Evolutionary conservation across 2,888 invertebrate genomes (phyloP).

Genomic region (Hypomecis punctinalis): DNA sequence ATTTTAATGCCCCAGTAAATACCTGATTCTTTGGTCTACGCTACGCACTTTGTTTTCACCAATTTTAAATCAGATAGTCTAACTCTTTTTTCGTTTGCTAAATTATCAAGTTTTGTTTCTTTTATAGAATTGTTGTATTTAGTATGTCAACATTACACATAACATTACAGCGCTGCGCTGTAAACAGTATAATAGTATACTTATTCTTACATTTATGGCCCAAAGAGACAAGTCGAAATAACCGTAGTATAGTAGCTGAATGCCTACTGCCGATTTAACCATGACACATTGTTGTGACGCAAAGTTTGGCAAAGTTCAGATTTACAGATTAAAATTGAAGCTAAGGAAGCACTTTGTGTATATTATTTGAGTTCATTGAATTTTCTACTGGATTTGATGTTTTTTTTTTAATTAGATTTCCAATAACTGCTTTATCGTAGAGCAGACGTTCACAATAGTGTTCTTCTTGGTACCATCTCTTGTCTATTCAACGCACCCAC

Average conservation of each 20-base stretch:
- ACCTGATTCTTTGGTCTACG: not conserved
- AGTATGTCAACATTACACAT: too few species aligned
- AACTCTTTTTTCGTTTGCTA: too few species aligned
- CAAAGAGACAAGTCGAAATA: too few species aligned
- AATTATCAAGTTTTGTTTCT: too few species aligned
- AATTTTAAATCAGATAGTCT: not conserved
- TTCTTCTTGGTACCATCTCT: slow-evolving; percentile 6
- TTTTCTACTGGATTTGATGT: not conserved
- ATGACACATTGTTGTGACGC: too few species aligned
- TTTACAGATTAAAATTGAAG: not conserved
- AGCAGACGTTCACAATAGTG: not conserved
- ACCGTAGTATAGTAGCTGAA: too few species aligned
- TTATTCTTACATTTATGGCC: too few species aligned
- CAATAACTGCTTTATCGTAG: slow-evolving; percentile 1
- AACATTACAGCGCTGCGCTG: too few species aligned
- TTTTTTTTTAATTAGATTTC: not conserved
- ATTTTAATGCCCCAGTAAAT: slow-evolving; percentile 9
- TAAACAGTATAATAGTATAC: too few species aligned
- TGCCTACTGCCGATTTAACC: too few species aligned
- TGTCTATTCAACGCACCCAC: slow-evolving; percentile 19
- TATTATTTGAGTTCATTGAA: not conserved
- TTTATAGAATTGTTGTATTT: too few species aligned
- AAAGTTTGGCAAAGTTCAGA: too few species aligned
- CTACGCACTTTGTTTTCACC: not conserved
- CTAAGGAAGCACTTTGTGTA: not conserved